A percentile compares a stretch with the other conserved stretches of the same genome.
Evolutionary conservation across 2,797 vertebrate genomes (phyloP).

Genomic region (Cirrhinus molitorella): DNA sequence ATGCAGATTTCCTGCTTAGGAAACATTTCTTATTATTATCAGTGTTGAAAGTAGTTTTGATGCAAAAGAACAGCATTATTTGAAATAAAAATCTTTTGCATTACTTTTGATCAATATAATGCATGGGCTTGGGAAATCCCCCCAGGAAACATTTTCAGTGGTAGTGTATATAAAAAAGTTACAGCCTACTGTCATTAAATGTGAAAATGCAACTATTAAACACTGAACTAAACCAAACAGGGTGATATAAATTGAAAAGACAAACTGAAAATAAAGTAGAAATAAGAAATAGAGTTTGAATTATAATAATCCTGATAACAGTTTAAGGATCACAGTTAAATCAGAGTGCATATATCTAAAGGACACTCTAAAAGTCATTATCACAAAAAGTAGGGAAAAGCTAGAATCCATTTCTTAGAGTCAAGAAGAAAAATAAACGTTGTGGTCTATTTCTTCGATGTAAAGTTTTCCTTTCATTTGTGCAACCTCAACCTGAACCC

Average conservation of each 20-base stretch:
- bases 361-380: background rate
- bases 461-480: background rate
- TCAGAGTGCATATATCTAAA: background rate
- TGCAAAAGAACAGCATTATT: background rate
- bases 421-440: background rate
- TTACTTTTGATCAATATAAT: background rate
- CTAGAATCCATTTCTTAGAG: background rate
- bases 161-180: background rate
- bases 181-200: background rate
- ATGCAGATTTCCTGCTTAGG: background rate
- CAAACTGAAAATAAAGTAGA: background rate
- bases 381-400: background rate
- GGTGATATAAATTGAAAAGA: background rate
- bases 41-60: background rate
- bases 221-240: background rate
- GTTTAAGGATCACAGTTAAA: background rate
- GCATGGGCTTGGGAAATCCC: no score
- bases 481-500: slow-evolving; percentile 9
- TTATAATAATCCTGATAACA: background rate
- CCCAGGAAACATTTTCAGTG: no score
- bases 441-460: background rate
- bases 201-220: background rate
- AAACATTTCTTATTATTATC: background rate
- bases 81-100: background rate
- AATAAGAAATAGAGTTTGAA: background rate